These are phyloP conservation scores for Leuciscus idus DNA, from an alignment of 2,113 vertebrate genomes.

Conservation along the genomic window DNA sequence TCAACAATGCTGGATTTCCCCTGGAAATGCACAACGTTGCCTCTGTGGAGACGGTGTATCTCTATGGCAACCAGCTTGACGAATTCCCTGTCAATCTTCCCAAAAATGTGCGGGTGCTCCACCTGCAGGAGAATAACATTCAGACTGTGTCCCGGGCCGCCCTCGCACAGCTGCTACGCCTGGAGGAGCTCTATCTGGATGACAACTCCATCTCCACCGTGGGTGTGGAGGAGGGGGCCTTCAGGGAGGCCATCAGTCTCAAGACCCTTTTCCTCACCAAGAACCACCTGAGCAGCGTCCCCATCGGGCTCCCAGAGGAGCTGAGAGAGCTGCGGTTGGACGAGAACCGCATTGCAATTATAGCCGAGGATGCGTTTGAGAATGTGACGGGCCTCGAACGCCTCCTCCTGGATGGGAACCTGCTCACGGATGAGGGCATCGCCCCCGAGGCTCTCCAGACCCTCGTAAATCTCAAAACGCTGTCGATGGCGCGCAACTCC, in stretches of 20 bases:
- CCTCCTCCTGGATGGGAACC: constrained; percentile 89
- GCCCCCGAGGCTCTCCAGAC: constrained; percentile 86
- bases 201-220: constrained; percentile 94
- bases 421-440: constrained; percentile 90
- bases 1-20: constrained; percentile 95
- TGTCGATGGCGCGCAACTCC: constrained; percentile 90
- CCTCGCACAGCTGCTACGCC: constrained; percentile 86
- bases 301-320: constrained; percentile 86
- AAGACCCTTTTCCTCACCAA: constrained; percentile 91
- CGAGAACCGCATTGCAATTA: constrained; percentile 89
- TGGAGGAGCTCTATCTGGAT: constrained; percentile 90
- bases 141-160: constrained; percentile 89
- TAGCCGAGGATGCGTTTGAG: constrained; percentile 88
- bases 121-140: constrained; percentile 95
- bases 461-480: constrained; percentile 86
- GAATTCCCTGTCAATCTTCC: constrained; percentile 94
- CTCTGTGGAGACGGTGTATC: constrained; percentile 91
- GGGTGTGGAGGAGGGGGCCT: constrained; percentile 91
- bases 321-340: constrained; percentile 88
- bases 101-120: constrained; percentile 87
- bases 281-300: constrained; percentile 92
- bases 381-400: constrained; percentile 87
- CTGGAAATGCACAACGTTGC: constrained; percentile 86
- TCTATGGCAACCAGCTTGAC: constrained; percentile 92
- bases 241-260: constrained; percentile 88